Evolutionary conservation across 92 coral and sea anemone species (phyloP).

Genomic region (Palythoa heliodiscus): DNA sequence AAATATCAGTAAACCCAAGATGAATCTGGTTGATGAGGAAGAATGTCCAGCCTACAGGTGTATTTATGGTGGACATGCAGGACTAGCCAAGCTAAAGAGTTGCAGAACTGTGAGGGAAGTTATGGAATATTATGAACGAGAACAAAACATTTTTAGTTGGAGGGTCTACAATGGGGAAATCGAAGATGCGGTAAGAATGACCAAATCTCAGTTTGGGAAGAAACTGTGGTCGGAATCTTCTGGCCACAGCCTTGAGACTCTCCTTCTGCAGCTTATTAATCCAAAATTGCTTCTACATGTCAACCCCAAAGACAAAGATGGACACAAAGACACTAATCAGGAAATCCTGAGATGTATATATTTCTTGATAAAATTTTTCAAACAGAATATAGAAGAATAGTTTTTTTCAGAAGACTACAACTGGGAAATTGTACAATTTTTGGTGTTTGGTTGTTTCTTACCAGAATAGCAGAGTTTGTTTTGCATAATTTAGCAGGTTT

Average conservation of each 20-base stretch:
- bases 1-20: slow-evolving; percentile 68
- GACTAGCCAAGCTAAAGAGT: slow-evolving; percentile 62
- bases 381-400: slow-evolving; percentile 46
- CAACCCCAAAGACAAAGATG: slow-evolving; percentile 71
- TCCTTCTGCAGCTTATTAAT: slow-evolving; percentile 66
- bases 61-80: slow-evolving; percentile 68
- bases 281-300: slow-evolving; percentile 66
- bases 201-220: slow-evolving; percentile 87
- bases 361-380: slow-evolving; percentile 75
- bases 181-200: slow-evolving; percentile 86
- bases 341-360: slow-evolving; percentile 85
- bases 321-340: slow-evolving; percentile 66
- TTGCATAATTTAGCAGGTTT: too few relatives aligned
- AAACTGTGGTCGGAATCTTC: slow-evolving; percentile 90
- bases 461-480: too few relatives aligned
- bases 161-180: slow-evolving; percentile 87
- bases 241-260: slow-evolving; percentile 63
- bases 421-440: too few relatives aligned
- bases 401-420: background rate
- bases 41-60: slow-evolving; percentile 85
- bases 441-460: too few relatives aligned
- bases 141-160: slow-evolving; percentile 82
- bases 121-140: slow-evolving; percentile 80
- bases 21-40: slow-evolving; percentile 80
- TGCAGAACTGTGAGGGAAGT: slow-evolving; percentile 76